Conservation (phyloP, 2,797 vertebrate genomes). For the Pygocentrus nattereri region DNA sequence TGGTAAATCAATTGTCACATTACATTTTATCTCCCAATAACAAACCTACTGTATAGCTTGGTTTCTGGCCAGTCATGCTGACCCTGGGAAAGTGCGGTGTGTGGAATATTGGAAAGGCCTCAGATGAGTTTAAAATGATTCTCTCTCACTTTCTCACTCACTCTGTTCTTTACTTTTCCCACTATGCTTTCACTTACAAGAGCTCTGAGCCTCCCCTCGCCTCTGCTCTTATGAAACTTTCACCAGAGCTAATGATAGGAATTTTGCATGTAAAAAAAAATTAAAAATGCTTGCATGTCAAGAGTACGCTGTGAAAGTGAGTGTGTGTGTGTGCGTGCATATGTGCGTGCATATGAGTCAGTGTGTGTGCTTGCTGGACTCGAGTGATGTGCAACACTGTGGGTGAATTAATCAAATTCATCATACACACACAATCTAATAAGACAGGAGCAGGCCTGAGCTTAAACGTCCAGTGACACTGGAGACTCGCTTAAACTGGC, state of each 20-base stretch:
- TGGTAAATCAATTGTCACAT: not conserved
- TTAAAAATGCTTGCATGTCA: not conserved
- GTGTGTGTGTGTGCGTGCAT: constrained; percentile 1
- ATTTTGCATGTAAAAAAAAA: constrained; percentile 38
- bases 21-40: not conserved
- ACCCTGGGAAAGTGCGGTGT: constrained; percentile 34
- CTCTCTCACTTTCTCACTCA: not conserved
- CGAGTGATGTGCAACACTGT: not conserved
- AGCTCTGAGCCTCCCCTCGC: constrained; percentile 42
- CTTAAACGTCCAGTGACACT: not conserved
- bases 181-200: constrained; percentile 24
- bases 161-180: constrained; percentile 39
- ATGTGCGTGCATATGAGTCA: not conserved
- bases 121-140: constrained; percentile 21
- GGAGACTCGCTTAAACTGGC: constrained; percentile 37
- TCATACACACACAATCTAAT: constrained; percentile 1
- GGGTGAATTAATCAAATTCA: not conserved
- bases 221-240: constrained; percentile 49
- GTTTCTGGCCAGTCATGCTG: not conserved
- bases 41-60: not conserved
- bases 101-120: constrained; percentile 42
- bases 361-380: not conserved
- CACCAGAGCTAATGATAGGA: constrained; percentile 36
- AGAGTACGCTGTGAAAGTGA: not conserved
- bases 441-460: not conserved